Evolutionary conservation across 2,797 vertebrate species (phyloP).

Genomic region (Eurystomus glaucurus): DNA sequence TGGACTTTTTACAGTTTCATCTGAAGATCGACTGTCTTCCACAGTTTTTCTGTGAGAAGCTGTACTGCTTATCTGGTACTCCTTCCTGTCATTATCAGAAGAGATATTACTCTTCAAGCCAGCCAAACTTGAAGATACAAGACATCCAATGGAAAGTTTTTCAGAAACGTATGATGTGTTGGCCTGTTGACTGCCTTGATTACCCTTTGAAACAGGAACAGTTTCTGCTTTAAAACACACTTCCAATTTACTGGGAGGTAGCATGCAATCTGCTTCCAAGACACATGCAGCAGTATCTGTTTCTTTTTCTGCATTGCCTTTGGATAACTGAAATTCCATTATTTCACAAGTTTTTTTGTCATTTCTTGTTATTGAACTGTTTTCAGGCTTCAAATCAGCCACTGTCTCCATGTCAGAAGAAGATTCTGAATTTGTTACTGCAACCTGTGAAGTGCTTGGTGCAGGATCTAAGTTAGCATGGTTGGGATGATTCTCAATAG

Average conservation of each 20-base stretch:
- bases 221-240: background rate
- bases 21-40: background rate
- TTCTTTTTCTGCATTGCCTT: background rate
- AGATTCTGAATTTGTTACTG: background rate
- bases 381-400: background rate
- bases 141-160: conserved; percentile 21
- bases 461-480: background rate
- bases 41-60: background rate
- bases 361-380: background rate
- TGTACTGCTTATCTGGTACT: background rate
- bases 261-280: background rate
- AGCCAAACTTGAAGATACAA: conserved; percentile 20
- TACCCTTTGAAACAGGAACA: background rate
- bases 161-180: background rate
- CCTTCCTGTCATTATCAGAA: background rate
- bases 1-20: conserved; percentile 9
- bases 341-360: background rate
- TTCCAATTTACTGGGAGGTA: background rate
- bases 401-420: conserved; percentile 43
- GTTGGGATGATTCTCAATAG: background rate
- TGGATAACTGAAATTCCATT: background rate
- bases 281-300: background rate
- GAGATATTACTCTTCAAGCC: conserved; percentile 7
- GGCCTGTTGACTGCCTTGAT: background rate
- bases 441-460: conserved; percentile 56